Conservation (phyloP, 2,888 invertebrate genomes). For the Pseudococcus jackbeardsleyi region DNA sequence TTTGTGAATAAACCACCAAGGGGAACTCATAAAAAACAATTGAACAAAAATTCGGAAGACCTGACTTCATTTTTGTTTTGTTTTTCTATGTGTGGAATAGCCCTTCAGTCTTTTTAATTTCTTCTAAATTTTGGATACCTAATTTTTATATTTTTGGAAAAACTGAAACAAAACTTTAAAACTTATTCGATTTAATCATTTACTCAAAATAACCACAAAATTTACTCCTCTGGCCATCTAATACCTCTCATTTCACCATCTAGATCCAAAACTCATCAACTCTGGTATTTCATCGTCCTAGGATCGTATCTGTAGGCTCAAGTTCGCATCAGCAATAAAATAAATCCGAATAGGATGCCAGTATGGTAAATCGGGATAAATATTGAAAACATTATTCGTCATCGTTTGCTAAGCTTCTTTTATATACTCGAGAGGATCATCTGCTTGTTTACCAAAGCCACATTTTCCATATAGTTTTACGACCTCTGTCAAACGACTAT, state of each 20-base stretch:
- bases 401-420: slow-evolving; percentile 4
- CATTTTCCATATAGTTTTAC: slow-evolving; percentile 20
- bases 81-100: too few relatives aligned
- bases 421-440: slow-evolving; percentile 3
- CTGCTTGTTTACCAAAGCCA: slow-evolving; percentile 14
- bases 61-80: too few relatives aligned
- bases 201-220: too few relatives aligned
- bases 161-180: too few relatives aligned
- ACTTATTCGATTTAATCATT: too few relatives aligned
- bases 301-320: not conserved
- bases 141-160: too few relatives aligned
- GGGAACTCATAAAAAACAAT: too few relatives aligned
- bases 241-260: not conserved
- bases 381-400: slow-evolving; percentile 4
- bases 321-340: not conserved
- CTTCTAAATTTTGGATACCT: too few relatives aligned
- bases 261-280: not conserved
- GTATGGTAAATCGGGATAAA: not conserved
- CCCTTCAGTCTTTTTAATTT: too few relatives aligned
- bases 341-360: not conserved
- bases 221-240: not conserved
- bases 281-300: not conserved
- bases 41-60: too few relatives aligned
- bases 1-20: too few relatives aligned
- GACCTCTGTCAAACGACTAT: slow-evolving; percentile 5